A percentile compares a stretch with the other conserved stretches of the same genome.
Evolutionary conservation across 2,797 vertebrate genomes (phyloP).

Genomic region (Neosilurus hyrtlii): DNA sequence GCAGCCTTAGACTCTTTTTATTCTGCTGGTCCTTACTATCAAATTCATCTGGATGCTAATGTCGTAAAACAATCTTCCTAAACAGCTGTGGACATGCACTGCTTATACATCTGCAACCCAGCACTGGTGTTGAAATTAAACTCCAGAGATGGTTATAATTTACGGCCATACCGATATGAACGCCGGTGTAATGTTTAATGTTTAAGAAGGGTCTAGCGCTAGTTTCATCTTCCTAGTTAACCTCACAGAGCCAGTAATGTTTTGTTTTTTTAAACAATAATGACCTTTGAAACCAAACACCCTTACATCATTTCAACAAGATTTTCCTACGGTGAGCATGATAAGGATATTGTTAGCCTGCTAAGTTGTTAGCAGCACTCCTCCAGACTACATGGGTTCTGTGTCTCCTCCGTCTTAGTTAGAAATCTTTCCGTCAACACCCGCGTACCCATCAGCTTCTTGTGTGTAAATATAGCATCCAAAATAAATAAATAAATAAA

Average conservation of each 20-base stretch:
- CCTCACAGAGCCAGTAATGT: background rate
- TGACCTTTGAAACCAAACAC: conserved; percentile 9
- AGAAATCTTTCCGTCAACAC: conserved; percentile 43
- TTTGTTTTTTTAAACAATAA: background rate
- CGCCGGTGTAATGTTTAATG: background rate
- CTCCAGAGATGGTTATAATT: background rate
- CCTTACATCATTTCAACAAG: background rate
- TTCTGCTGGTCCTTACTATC: no score
- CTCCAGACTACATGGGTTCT: conserved; percentile 6
- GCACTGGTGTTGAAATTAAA: background rate
- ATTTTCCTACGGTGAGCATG: background rate
- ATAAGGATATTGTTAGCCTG: background rate
- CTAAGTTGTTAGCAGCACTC: conserved; percentile 25
- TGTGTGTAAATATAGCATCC: background rate
- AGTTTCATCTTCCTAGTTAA: background rate
- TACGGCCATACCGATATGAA: background rate
- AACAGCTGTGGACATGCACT: background rate
- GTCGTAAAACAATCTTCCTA: background rate
- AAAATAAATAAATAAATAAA: no score
- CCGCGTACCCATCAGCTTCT: conserved; percentile 26
- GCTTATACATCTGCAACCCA: background rate
- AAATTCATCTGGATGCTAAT: background rate
- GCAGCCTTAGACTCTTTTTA: background rate
- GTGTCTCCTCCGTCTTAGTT: background rate
- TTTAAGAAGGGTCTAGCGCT: background rate